Base-by-base conservation (phyloP, 2,797 vertebrate species). In the Hozukius guyotensis region DNA sequence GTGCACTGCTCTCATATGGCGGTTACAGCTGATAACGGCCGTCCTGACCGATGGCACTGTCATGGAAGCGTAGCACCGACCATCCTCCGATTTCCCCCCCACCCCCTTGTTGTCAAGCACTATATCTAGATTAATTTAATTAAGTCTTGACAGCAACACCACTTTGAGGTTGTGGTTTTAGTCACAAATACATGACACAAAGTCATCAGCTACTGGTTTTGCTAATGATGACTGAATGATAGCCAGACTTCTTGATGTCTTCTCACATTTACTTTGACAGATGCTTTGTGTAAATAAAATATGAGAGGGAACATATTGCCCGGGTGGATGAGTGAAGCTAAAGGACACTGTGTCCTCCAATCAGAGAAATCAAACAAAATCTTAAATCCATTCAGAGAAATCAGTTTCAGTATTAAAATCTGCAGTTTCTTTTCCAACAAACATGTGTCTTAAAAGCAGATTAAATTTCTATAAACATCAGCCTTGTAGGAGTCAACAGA, bases 201-300 rank as follows among this genome's bases (percentile, higher is more conserved):
- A 42, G 38, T 42, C 38, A 42, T 9, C 67, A 32, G 49, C 20
- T 25, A 22, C 36, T 79, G 13, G 25, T 38, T 27, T 24, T 53
- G 6, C 32, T 36, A 61, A 74, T 81, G 55, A 25, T 60, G 18
- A 31, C 6, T 63, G 22, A 69, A 65, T 46, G 34, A 42, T 31
- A 68, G 42, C 42, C 42, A 49, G 56, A 24, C 72, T 65, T 66
- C 72, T 77, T 80, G 61, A 14, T 42, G 38, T 42, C 38, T 70
- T 80, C 60, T 68, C 46, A 27, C 42, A 72, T 79, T 76, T 73
- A 72, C 56, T 76, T 34, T 80, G 73, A 82, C 79, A 80, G 69
- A 82, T 77, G 65, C 73, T 78, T 75, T 63, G 70, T 25, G 13
- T 82, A 14, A 82, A 84, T 87, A 77, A 84, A 63, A 66, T 31